Evolutionary conservation across 2,797 vertebrate species (phyloP), one percentile per base, ranked within the genome.

Genomic region (Fistularia tabacaria): DNA sequence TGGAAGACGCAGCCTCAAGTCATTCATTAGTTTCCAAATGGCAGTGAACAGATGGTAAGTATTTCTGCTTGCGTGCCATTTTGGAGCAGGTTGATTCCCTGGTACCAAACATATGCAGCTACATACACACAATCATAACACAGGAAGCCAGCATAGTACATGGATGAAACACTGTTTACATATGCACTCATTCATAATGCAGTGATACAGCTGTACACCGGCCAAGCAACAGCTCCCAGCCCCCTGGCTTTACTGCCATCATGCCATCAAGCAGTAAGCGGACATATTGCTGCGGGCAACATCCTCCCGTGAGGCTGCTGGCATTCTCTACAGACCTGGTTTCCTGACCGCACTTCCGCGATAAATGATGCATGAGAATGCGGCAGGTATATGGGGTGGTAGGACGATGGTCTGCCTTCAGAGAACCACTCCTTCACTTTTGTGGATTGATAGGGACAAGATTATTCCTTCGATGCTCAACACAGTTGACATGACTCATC

Each of bases 311-410:
- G 68, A 38, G 73, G 53, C 25, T 55, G 53, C 14, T 55, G 15
- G 40, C 50, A 41, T 6, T 14, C 38, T 14, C 7, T 9, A 8
- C 40, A 14, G 38, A 41, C 15, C 42, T 14, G 25, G 51, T 37
- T 54, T 44, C 38, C 49, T 38, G 11, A 36, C 36, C 53, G 44
- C 11, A 52, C 51, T 11, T 46, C 11, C 14, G 52, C 15, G 15
- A 69, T 79, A 40, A 57, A 74, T 75, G 13, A 79, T 72, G 48
- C 46, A 78, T 0, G 1, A 50, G 59, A 2, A 3, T n/a, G 59
- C 15, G 56, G 1, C 49, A 50, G 54, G 25, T 59, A 25, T 38
- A 25, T 42, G 49, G 1, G 8, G 13, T n/a, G 46, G 25, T 25
- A 25, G 25, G 25, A 25, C 5, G 25, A 5, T 25, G 25, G 25